Base-by-base conservation (phyloP, 2,113 vertebrate genomes). In the Nibea albiflora region DNA sequence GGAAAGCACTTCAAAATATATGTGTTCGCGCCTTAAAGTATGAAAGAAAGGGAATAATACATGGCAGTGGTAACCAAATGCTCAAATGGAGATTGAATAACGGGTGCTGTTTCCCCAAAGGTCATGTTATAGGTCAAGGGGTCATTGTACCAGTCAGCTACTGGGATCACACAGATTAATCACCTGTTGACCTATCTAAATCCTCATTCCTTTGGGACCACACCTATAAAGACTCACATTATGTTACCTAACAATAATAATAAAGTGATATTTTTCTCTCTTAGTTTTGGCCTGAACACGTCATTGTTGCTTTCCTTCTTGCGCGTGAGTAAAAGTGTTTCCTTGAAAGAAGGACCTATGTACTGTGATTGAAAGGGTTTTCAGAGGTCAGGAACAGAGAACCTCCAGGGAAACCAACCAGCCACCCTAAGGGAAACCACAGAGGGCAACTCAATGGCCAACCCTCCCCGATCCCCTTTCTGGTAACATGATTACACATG, bases 161-260 rank as follows among this genome's bases (percentile, higher is more conserved):
- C 66, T 28, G 68, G 63, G 35, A 58, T 72, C 49, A 26, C 62
- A 65, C 20, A 87, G 63, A 90, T 87, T 54, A 72, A 73, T 87
- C 78, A 85, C 76, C 76, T 88, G 24, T 83, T 90, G 78, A 91
- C 77, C 73, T 69, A 15, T 81, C 2, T n/a, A 73, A 78, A 58
- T 54, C 50, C 31, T 31, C 60, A 42, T 35, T 84, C 56, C 53
- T 67, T 57, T 54, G 65, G 54, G 61, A 75, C n/a, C 46, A 64
- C 56, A 72, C 69, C 65, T 71, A 53, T n/a, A 72, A 68, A 85
- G 49, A 20, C 44, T 52, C 60, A 19, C 12, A 24, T 49, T 28
- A 24, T 52, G 14, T 31, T 39, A 54, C 69, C 8, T 7, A 68
- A n/a, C n/a, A n/a, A 39, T 0, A 24, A 50, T 46, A 54, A 31